These are phyloP conservation scores for Drosophila elegans DNA, from an alignment of 1,140 invertebrate species.

Conservation along the genomic window DNA sequence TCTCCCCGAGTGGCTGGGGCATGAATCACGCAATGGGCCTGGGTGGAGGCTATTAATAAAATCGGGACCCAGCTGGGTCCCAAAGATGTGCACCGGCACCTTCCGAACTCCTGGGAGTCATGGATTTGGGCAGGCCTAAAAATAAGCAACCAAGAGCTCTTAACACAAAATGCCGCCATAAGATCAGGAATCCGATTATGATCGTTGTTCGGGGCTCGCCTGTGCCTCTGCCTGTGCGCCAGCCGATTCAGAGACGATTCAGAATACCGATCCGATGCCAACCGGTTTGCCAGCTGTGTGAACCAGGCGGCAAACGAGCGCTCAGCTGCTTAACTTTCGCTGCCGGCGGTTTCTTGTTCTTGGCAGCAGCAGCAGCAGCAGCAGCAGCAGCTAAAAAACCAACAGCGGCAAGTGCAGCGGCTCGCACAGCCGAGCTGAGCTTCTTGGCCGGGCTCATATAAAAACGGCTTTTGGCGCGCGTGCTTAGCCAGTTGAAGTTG, in stretches of 20 bases:
- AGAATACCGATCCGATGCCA: constrained; percentile 3
- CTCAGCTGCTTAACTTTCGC: constrained; percentile 73
- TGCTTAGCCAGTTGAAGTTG: constrained; percentile 80
- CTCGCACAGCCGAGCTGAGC: constrained; percentile 36
- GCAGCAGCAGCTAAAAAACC: constrained; percentile 1
- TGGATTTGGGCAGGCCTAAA: constrained; percentile 39
- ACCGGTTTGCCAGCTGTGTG: constrained; percentile 74
- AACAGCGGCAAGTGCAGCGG: constrained; percentile 44
- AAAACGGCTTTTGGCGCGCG: constrained; percentile 73
- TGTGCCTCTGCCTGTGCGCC: background rate
- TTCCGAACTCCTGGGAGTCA: constrained; percentile 31
- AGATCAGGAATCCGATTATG: constrained; percentile 36
- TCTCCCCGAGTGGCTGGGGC: constrained; percentile 14
- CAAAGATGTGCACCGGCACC: constrained; percentile 22
- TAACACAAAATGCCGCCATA: constrained; percentile 32
- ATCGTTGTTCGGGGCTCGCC: constrained; percentile 45
- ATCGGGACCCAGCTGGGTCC: constrained; percentile 26
- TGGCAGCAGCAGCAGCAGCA: constrained; percentile 8
- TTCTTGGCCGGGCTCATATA: constrained; percentile 60
- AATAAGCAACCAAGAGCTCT: constrained; percentile 40
- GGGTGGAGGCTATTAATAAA: constrained; percentile 41
- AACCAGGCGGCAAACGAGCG: constrained; percentile 50
- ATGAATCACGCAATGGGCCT: constrained; percentile 23
- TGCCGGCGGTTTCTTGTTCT: constrained; percentile 68
- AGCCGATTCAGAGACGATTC: constrained; percentile 3